These are phyloP conservation scores for Aspidapion aeneum DNA, from an alignment of 2,888 invertebrate species.

Conservation along the genomic window DNA sequence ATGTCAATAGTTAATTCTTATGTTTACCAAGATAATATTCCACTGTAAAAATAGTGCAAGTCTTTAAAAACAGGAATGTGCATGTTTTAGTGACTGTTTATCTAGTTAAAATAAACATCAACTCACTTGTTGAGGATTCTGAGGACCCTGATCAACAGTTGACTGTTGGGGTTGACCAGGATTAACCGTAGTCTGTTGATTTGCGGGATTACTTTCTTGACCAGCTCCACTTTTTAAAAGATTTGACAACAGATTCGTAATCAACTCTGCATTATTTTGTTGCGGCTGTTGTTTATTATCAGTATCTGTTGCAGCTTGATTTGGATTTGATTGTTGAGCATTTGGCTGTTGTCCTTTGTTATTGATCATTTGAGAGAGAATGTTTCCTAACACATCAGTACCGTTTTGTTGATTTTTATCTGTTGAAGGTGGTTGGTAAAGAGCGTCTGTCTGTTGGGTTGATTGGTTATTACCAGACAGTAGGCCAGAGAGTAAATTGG, in stretches of 20 bases:
- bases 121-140: slow-evolving; percentile 19
- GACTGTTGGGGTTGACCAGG: slow-evolving; percentile 14
- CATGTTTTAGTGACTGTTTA: slow-evolving; percentile 19
- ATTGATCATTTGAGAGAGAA: not conserved
- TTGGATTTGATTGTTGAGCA: not conserved
- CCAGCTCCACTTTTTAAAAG: slow-evolving; percentile 7
- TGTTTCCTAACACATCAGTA: not conserved
- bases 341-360: not conserved
- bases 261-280: slow-evolving; percentile 15
- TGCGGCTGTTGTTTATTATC: not conserved
- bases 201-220: slow-evolving; percentile 12
- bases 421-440: not conserved
- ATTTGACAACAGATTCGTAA: slow-evolving; percentile 18
- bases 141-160: not conserved
- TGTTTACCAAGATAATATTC: too few relatives aligned
- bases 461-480: not conserved
- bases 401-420: not conserved
- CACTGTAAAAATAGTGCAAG: too few relatives aligned
- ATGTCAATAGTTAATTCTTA: too few relatives aligned
- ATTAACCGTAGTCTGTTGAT: slow-evolving; percentile 19
- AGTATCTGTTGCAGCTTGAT: not conserved
- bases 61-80: too few relatives aligned
- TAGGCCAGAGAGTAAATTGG: not conserved
- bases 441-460: not conserved
- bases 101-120: slow-evolving; percentile 10